A percentile compares a stretch with the other conserved stretches of the same genome.
Conservation (phyloP, 1,140 invertebrate genomes). For the Dryas iulia region DNA sequence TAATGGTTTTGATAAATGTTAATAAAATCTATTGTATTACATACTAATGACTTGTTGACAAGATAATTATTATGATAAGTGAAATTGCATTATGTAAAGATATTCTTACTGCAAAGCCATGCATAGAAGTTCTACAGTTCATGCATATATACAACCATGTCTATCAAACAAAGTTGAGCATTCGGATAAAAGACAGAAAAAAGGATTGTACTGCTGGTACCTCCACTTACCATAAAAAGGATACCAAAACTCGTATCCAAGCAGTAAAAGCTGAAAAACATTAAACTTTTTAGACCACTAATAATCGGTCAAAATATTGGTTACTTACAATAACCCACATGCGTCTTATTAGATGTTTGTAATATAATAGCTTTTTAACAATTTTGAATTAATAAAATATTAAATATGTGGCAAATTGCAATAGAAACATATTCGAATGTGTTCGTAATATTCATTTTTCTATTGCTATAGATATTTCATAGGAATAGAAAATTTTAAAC, state of each 20-base stretch:
- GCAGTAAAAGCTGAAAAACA: slow-evolving; percentile 77
- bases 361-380: not conserved
- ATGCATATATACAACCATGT: slow-evolving; percentile 27
- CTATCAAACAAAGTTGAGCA: slow-evolving; percentile 22
- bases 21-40: too few species aligned
- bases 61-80: not conserved
- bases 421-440: not conserved
- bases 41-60: not conserved
- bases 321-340: slow-evolving; percentile 41
- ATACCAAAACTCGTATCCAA: slow-evolving; percentile 75
- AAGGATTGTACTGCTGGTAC: slow-evolving; percentile 70
- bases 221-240: slow-evolving; percentile 75
- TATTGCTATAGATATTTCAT: not conserved
- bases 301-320: slow-evolving; percentile 47
- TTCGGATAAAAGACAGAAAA: slow-evolving; percentile 34
- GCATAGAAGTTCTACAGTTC: slow-evolving; percentile 22
- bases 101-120: slow-evolving; percentile 19
- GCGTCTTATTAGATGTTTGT: slow-evolving; percentile 19
- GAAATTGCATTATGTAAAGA: slow-evolving; percentile 20
- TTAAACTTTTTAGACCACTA: slow-evolving; percentile 69
- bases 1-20: too few species aligned
- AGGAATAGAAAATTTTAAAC: not conserved
- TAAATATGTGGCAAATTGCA: not conserved
- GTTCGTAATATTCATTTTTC: not conserved
- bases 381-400: not conserved